phyloP scores from a whole-genome alignment of 2,113 vertebrate species.

The Suricata suricatta region DNA sequence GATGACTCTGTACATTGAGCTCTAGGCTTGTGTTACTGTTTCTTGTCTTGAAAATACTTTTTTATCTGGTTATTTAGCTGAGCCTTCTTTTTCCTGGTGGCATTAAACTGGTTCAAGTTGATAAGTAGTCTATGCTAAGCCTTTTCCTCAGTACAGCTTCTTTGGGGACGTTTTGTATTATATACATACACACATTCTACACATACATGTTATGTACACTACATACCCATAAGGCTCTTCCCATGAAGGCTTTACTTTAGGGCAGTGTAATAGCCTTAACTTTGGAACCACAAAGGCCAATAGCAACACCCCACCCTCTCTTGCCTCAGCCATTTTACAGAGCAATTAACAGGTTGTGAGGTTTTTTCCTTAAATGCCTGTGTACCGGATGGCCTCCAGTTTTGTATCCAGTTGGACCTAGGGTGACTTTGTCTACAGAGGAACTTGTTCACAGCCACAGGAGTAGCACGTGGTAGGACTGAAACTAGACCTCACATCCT shows the following conservation, averaged over 20 bases:
- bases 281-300: background rate
- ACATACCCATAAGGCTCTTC: background rate
- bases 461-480: background rate
- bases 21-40: background rate
- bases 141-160: background rate
- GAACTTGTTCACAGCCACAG: background rate
- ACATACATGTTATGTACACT: background rate
- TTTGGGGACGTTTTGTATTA: background rate
- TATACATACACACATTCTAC: background rate
- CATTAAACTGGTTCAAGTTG: background rate
- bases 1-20: background rate
- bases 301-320: fast-evolving
- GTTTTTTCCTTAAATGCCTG: background rate
- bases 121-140: background rate
- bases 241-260: background rate
- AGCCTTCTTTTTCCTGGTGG: background rate
- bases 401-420: background rate
- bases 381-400: background rate
- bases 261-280: background rate
- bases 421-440: background rate
- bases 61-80: background rate
- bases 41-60: background rate
- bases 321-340: background rate
- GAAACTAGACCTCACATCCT: background rate
- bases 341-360: background rate